These are phyloP conservation scores for Brachyalestes nurse DNA, from an alignment of 2,797 vertebrate genomes.

Conservation along the genomic window DNA sequence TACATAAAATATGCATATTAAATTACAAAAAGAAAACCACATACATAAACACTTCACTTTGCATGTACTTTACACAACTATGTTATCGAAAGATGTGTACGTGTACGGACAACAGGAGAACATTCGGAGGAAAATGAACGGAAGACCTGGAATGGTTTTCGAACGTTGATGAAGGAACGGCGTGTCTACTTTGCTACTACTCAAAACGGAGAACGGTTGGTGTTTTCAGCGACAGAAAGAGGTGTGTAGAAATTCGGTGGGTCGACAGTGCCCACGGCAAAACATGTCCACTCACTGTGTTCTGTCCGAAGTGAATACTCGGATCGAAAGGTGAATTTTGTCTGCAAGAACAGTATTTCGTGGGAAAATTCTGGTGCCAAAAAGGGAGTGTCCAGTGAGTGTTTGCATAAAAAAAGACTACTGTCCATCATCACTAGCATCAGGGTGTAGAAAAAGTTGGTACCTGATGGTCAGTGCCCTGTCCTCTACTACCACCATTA, in stretches of 20 bases:
- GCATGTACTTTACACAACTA: conserved; percentile 58
- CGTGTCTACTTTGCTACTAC: conserved; percentile 48
- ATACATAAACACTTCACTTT: conserved; percentile 73
- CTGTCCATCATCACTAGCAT: conserved; percentile 32
- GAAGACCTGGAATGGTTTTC: conserved; percentile 51
- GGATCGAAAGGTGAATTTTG: conserved; percentile 51
- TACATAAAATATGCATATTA: conserved; percentile 74
- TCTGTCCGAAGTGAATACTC: conserved; percentile 23
- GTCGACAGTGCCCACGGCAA: conserved; percentile 29
- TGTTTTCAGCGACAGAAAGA: conserved; percentile 10
- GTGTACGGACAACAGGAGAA: conserved; percentile 53
- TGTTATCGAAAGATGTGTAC: conserved; percentile 54
- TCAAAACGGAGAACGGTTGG: conserved; percentile 34
- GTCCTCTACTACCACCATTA: not conserved
- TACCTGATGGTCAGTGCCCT: conserved; percentile 49
- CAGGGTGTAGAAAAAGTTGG: conserved; percentile 44
- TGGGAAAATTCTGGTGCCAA: conserved; percentile 38
- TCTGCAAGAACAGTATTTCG: conserved; percentile 13
- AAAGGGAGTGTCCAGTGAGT: conserved; percentile 34
- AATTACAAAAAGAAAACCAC: conserved; percentile 69
- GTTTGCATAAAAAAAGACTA: conserved; percentile 30
- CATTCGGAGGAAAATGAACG: conserved; percentile 34
- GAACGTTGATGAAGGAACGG: conserved; percentile 11
- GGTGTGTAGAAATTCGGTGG: not conserved
- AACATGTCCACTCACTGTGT: conserved; percentile 23